Base-by-base conservation (phyloP, 2,888 invertebrate genomes). In the Teleiodes luculella region DNA sequence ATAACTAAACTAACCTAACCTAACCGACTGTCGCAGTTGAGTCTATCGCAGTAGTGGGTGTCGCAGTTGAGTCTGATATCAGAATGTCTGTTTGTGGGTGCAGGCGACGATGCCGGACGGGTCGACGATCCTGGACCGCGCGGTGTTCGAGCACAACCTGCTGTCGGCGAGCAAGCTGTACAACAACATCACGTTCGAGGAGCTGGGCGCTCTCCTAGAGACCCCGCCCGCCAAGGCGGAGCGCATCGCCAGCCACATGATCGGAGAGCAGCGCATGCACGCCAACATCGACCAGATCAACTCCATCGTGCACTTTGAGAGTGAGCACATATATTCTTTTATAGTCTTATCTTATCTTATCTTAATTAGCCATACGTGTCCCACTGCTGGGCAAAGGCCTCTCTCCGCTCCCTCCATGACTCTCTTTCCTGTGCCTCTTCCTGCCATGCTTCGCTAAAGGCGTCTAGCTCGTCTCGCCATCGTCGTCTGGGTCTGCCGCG, bases 221-320 rank as follows among this genome's bases (percentile, higher is more conserved):
- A 98, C 98, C 57, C 94, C 95, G 54, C 95, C 97, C 0, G 90
- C 92, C 0, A 95, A 97, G 87, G 98, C 99, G 2, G 99, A 99
- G 83, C 96, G 97, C 79, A 98, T 99, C 78, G 99, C 99, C 39
- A 97, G 97, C 64, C 98, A 98, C 83, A 99, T 99, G 99, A 99
- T 99, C 66, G 97, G 98, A 20, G 98, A 99, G 84, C 95, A 94
- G n/a, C 92, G 99, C 60, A 97, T 99, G 97, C 95, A 96, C 78
- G 99, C 99, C 1, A 96, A 96, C 78, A 98, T 99, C 66, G 99
- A 99, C 89, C 99, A 99, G 88, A 98, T 99, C 69, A 97, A 97
- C 81, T 96, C 97, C 0, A 96, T 97, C 70, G 97, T 99, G 41
- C 97, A 98, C 85, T 99, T 99, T 88, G 98, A 98, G 91, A 96